A percentile compares a stretch with the other conserved stretches of the same genome.
These are phyloP conservation scores for Erebia aethiops DNA, from an alignment of 2,888 invertebrate genomes.

Conservation along the genomic window DNA sequence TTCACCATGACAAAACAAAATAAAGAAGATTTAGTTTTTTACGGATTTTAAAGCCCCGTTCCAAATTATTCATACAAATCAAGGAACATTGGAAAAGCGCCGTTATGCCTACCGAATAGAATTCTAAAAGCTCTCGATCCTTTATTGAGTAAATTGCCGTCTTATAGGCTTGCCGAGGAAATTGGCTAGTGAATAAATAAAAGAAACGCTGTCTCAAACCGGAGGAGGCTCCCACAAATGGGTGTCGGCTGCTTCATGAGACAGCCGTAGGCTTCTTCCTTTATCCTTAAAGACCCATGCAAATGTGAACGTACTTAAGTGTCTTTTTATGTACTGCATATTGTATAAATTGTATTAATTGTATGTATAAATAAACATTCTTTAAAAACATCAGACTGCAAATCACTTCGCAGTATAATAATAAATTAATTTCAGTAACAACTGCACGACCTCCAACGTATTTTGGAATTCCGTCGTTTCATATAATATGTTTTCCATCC, in stretches of 20 bases:
- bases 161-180: slow-evolving; percentile 10
- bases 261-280: background rate
- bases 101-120: background rate
- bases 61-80: background rate
- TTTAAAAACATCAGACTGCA: too few relatives aligned
- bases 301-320: background rate
- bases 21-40: background rate
- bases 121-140: background rate
- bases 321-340: too few relatives aligned
- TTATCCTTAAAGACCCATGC: background rate
- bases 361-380: too few relatives aligned
- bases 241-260: slow-evolving; percentile 3
- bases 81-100: background rate
- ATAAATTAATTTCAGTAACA: too few relatives aligned
- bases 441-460: too few relatives aligned
- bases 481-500: too few relatives aligned
- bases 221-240: slow-evolving; percentile 5
- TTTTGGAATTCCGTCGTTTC: too few relatives aligned
- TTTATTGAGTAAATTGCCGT: slow-evolving; percentile 8
- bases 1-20: background rate
- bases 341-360: too few relatives aligned
- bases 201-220: background rate
- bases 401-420: too few relatives aligned
- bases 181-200: slow-evolving; percentile 13
- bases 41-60: background rate